A percentile compares a stretch with the other conserved stretches of the same genome.
These are phyloP conservation scores for Falco concolor DNA, from an alignment of 2,797 vertebrate species.

Conservation along the genomic window DNA sequence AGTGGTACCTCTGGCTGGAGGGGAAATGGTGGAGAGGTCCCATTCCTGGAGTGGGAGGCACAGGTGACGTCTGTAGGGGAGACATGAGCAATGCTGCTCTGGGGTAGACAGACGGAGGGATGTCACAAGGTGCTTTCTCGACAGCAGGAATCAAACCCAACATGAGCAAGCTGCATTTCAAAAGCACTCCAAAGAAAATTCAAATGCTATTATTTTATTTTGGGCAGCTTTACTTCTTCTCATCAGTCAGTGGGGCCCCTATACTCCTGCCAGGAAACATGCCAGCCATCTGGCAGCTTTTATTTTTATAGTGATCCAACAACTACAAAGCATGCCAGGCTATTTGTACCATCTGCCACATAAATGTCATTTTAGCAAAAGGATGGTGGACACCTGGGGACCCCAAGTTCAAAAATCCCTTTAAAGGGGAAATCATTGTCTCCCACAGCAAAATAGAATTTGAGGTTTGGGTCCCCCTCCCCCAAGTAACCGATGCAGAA, in stretches of 20 bases:
- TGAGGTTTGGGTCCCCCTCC: neutral
- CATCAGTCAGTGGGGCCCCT: neutral
- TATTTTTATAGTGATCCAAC: conserved; percentile 1
- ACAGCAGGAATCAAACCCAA: neutral
- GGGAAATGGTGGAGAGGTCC: neutral
- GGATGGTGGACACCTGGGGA: conserved; percentile 35
- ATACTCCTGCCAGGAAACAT: conserved; percentile 7
- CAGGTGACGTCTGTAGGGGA: neutral
- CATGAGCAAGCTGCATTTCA: fast-evolving
- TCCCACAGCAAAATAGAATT: neutral
- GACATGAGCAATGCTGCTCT: neutral
- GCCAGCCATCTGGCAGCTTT: conserved; percentile 33
- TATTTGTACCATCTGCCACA: conserved; percentile 59
- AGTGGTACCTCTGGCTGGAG: neutral
- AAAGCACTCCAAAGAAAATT: neutral
- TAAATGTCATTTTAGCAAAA: conserved; percentile 2
- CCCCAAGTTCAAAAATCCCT: neutral
- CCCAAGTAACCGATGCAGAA: too few relatives aligned
- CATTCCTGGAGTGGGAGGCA: fast-evolving
- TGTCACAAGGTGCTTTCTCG: neutral
- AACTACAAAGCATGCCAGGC: conserved; percentile 24
- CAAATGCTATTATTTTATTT: neutral
- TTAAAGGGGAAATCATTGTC: neutral
- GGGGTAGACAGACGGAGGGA: neutral
- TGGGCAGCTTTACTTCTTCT: neutral